These are phyloP conservation scores for Drosophila kanekoi DNA, from an alignment of 2,888 invertebrate species.

Conservation along the genomic window DNA sequence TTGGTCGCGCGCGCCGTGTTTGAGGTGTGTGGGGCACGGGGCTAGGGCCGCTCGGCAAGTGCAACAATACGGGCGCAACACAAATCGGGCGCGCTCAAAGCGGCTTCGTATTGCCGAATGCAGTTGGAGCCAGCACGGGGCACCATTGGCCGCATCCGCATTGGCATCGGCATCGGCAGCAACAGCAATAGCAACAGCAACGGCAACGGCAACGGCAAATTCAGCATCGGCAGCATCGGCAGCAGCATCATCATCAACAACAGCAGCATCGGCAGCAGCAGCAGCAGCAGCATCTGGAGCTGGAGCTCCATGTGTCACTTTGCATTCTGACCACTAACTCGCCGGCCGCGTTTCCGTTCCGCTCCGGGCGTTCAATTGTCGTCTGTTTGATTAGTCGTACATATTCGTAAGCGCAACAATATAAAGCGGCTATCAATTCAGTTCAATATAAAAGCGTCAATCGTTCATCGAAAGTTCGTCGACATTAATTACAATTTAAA, in stretches of 20 bases:
- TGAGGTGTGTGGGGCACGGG: constrained; percentile 10
- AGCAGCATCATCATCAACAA: constrained; percentile 13
- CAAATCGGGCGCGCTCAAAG: constrained; percentile 55
- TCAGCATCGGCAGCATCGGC: constrained; percentile 28
- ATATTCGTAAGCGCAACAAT: constrained; percentile 44
- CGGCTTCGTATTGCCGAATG: constrained; percentile 55
- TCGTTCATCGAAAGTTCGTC: not conserved
- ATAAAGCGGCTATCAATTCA: constrained; percentile 11
- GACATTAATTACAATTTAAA: constrained; percentile 12
- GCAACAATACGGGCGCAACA: constrained; percentile 38
- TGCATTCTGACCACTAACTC: constrained; percentile 85
- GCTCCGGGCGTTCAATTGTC: constrained; percentile 41
- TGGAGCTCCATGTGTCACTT: constrained; percentile 79
- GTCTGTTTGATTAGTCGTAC: constrained; percentile 15
- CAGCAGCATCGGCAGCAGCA: constrained; percentile 32
- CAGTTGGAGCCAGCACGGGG: constrained; percentile 53
- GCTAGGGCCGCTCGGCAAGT: constrained; percentile 49
- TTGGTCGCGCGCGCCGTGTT: constrained; percentile 31
- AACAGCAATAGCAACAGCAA: constrained; percentile 21
- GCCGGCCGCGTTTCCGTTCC: constrained; percentile 84
- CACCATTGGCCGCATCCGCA: constrained; percentile 56
- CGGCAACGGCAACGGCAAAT: constrained; percentile 28
- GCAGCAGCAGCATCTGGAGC: constrained; percentile 54
- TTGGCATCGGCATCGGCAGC: constrained; percentile 27
- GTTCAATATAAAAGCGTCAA: constrained; percentile 6